These are phyloP conservation scores for Harmothoe impar DNA, from an alignment of 2,888 invertebrate species.

Conservation along the genomic window DNA sequence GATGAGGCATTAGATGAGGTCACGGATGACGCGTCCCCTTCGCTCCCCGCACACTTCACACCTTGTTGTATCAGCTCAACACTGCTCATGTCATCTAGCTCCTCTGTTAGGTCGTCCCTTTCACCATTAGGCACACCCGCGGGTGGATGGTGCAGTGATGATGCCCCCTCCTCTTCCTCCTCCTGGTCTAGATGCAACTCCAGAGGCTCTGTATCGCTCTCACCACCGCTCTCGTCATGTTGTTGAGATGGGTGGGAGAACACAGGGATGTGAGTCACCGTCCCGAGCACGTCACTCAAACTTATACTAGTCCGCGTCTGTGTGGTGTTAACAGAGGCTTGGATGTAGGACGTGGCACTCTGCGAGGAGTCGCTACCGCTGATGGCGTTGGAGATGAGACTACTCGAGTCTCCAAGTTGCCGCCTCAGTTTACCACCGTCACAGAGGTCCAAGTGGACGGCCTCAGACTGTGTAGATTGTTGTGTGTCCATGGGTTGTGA, in stretches of 20 bases:
- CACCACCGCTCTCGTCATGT: not conserved
- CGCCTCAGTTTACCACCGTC: not conserved
- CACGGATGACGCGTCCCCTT: not conserved
- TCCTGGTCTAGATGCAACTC: not conserved
- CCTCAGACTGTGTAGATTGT: not conserved
- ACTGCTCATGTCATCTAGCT: not conserved
- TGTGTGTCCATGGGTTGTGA: slow-evolving; percentile 25
- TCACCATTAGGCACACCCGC: not conserved
- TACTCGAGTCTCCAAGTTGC: not conserved
- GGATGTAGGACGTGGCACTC: not conserved
- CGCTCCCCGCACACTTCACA: not conserved
- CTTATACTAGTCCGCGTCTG: not conserved
- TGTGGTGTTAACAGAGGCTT: not conserved
- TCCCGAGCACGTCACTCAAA: not conserved
- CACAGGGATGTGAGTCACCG: not conserved
- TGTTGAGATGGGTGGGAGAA: not conserved
- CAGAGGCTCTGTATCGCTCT: not conserved
- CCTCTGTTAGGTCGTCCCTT: slow-evolving; percentile 9
- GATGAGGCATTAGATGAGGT: slow-evolving; percentile 31
- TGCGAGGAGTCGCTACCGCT: not conserved
- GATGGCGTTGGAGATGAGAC: not conserved
- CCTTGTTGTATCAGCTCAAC: not conserved
- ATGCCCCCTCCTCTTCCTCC: not conserved
- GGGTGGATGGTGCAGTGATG: not conserved
- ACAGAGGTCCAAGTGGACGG: not conserved